These are phyloP conservation scores for Phrynocephalus guinanensis DNA, from an alignment of 2,797 vertebrate genomes.

Conservation along the genomic window DNA sequence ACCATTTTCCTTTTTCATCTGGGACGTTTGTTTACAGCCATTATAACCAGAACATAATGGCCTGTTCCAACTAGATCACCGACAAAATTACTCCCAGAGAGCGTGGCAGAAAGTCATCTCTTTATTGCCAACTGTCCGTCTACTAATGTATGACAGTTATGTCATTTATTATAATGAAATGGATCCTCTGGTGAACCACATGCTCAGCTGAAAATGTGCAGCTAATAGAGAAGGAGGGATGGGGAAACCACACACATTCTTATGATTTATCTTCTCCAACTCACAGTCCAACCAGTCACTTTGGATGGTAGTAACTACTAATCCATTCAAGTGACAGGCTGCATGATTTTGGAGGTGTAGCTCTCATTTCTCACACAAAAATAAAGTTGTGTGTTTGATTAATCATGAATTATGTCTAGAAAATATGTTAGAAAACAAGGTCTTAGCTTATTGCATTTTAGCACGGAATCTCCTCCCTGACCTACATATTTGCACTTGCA, in stretches of 20 bases:
- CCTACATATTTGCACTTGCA: background rate
- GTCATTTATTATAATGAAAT: background rate
- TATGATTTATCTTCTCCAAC: background rate
- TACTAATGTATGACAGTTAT: background rate
- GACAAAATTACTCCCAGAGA: background rate
- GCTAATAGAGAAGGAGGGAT: background rate
- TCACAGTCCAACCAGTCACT: background rate
- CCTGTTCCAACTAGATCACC: background rate
- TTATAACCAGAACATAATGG: constrained; percentile 5
- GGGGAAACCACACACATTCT: background rate
- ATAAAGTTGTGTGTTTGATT: background rate
- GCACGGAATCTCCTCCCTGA: background rate
- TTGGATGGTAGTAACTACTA: background rate
- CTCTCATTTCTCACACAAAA: background rate
- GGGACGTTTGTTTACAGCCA: background rate
- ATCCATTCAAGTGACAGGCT: background rate
- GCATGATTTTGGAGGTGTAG: background rate
- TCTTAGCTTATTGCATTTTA: background rate
- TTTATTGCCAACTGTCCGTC: background rate
- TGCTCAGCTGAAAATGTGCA: background rate
- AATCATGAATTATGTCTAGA: background rate
- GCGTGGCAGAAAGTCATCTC: background rate
- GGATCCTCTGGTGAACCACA: background rate
- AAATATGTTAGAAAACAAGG: background rate
- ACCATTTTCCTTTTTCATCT: background rate